Conservation (phyloP, 37 sponge, comb jelly and placozoan species). For the Bolinopsis microptera region DNA sequence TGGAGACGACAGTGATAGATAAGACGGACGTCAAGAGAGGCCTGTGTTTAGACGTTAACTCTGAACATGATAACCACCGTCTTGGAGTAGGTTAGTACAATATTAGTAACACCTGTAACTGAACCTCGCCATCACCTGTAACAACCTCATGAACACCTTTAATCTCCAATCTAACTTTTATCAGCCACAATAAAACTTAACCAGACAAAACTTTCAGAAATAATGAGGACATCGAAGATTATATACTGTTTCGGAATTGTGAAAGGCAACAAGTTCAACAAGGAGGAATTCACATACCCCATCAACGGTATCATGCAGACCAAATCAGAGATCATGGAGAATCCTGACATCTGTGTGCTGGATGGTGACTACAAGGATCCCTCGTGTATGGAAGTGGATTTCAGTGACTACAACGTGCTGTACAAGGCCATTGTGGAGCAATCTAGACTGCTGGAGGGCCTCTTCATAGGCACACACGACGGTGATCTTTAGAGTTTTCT, state of each 20-base stretch:
- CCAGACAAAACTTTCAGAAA: too few relatives aligned
- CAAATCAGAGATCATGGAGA: neutral
- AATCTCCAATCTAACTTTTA: too few relatives aligned
- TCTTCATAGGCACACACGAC: neutral
- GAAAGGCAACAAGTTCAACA: too few relatives aligned
- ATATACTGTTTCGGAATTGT: too few relatives aligned
- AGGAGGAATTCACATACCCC: too few relatives aligned
- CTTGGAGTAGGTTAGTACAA: neutral
- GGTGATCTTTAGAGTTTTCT: too few relatives aligned
- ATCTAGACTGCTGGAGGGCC: neutral
- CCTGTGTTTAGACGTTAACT: neutral
- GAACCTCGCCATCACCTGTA: too few relatives aligned
- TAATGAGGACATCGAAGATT: too few relatives aligned
- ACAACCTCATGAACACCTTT: too few relatives aligned
- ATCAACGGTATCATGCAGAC: neutral
- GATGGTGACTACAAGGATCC: neutral
- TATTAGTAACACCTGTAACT: neutral
- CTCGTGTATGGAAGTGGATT: neutral
- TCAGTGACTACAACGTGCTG: neutral
- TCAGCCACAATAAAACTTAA: too few relatives aligned
- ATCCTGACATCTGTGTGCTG: neutral
- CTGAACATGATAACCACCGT: neutral
- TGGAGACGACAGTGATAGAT: neutral
- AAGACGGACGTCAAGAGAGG: neutral
- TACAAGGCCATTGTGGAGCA: neutral